These are phyloP conservation scores for Triplophysa yarkandensis DNA, from an alignment of 2,797 vertebrate species.

Conservation along the genomic window DNA sequence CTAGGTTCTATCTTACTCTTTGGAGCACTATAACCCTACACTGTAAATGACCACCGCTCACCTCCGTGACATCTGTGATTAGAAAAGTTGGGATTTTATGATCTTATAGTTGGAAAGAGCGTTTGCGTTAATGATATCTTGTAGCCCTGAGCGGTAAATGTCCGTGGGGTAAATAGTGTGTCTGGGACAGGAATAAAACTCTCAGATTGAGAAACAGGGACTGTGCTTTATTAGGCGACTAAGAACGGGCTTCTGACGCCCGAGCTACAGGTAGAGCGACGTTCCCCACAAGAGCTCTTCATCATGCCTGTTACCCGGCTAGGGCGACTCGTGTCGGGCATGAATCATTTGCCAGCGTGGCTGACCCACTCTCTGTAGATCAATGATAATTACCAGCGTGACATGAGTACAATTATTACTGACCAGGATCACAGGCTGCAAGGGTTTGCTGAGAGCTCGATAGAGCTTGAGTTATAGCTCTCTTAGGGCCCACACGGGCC, in stretches of 20 bases:
- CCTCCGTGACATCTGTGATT: slow-evolving; percentile 20
- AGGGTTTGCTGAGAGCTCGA: slow-evolving; percentile 60
- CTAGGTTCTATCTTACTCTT: slow-evolving; percentile 13
- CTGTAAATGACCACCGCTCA: slow-evolving; percentile 16
- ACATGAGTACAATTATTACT: slow-evolving; percentile 96
- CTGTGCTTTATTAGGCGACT: slow-evolving; percentile 31
- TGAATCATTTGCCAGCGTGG: slow-evolving; percentile 84
- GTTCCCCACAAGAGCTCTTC: slow-evolving; percentile 29
- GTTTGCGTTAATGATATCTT: slow-evolving; percentile 20
- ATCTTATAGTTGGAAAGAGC: slow-evolving; percentile 35
- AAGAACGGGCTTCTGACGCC: slow-evolving; percentile 16
- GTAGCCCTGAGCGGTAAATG: slow-evolving; percentile 3
- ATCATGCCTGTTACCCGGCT: slow-evolving; percentile 39
- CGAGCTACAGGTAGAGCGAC: slow-evolving; percentile 13
- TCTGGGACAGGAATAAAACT: slow-evolving; percentile 24
- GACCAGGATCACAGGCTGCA: slow-evolving; percentile 91
- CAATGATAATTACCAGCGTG: slow-evolving; percentile 96
- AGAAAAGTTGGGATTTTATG: slow-evolving; percentile 44
- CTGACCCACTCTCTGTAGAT: slow-evolving; percentile 87
- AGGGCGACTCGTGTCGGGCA: slow-evolving; percentile 75
- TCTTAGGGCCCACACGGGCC: slow-evolving; percentile 80
- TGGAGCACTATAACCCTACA: slow-evolving; percentile 12
- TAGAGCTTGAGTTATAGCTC: slow-evolving; percentile 61
- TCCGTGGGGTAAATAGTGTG: slow-evolving; percentile 4
- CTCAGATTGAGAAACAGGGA: slow-evolving; percentile 19